Evolutionary conservation across 2,113 vertebrate species (phyloP).

Genomic region (Pedionomus torquatus): DNA sequence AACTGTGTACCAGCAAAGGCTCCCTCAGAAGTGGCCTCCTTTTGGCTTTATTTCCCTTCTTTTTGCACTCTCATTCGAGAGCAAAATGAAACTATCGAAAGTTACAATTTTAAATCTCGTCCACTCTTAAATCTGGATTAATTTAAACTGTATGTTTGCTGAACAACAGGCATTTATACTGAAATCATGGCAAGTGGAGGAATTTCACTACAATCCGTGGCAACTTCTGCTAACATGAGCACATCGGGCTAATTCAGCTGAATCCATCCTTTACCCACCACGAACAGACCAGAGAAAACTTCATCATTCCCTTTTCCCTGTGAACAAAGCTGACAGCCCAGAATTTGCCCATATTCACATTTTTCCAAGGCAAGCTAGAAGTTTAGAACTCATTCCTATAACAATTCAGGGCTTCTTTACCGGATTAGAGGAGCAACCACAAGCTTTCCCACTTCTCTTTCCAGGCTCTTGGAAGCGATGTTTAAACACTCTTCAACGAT

Average conservation of each 20-base stretch:
- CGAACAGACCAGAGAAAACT: rapidly evolving
- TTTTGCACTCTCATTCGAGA: too few relatives aligned
- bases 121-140: not conserved
- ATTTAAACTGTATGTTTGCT: not conserved
- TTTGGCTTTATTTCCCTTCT: not conserved
- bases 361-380: not conserved
- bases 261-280: not conserved
- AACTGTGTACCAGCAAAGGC: not conserved
- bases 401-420: not conserved
- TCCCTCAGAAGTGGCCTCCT: not conserved
- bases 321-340: not conserved
- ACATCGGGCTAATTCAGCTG: not conserved
- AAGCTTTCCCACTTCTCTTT: not conserved
- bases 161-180: not conserved
- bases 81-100: not conserved
- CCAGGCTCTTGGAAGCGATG: not conserved
- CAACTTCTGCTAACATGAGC: not conserved
- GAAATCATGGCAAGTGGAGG: not conserved
- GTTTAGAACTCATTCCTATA: not conserved
- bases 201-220: not conserved
- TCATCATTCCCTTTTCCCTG: not conserved
- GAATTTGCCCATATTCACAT: rapidly evolving
- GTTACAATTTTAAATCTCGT: not conserved
- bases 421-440: not conserved
- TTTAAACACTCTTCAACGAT: not conserved